Percentiles rank a stretch among this genome's conserved stretches.
phyloP scores from a whole-genome alignment of 2,113 vertebrate species.

The Panthera leo region DNA sequence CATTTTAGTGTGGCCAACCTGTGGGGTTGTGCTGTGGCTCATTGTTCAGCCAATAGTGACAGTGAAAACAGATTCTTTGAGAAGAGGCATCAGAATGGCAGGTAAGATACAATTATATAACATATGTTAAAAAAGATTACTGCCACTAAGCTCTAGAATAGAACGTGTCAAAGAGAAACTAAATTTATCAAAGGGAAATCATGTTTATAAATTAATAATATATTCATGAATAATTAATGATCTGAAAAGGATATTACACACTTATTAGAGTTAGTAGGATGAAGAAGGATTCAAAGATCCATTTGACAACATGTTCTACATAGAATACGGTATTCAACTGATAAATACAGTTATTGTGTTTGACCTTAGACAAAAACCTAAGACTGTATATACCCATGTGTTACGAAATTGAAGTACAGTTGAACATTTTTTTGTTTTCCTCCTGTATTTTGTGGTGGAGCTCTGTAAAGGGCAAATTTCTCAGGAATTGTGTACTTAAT shows the following conservation, averaged over 20 bases:
- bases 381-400: neutral
- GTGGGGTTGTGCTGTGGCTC: neutral
- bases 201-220: neutral
- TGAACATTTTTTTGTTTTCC: neutral
- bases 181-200: neutral
- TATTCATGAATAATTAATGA: neutral
- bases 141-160: neutral
- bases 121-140: neutral
- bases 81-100: neutral
- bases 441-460: neutral
- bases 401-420: neutral
- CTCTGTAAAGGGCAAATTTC: neutral
- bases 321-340: neutral
- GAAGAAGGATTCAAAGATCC: neutral
- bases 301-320: neutral
- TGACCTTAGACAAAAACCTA: neutral
- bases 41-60: neutral
- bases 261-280: neutral
- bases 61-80: neutral
- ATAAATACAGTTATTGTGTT: neutral
- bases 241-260: neutral
- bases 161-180: neutral
- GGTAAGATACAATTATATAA: neutral
- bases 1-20: neutral
- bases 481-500: neutral